Conservation (phyloP, 2,888 invertebrate species). For the Cheilosia vulpina region DNA sequence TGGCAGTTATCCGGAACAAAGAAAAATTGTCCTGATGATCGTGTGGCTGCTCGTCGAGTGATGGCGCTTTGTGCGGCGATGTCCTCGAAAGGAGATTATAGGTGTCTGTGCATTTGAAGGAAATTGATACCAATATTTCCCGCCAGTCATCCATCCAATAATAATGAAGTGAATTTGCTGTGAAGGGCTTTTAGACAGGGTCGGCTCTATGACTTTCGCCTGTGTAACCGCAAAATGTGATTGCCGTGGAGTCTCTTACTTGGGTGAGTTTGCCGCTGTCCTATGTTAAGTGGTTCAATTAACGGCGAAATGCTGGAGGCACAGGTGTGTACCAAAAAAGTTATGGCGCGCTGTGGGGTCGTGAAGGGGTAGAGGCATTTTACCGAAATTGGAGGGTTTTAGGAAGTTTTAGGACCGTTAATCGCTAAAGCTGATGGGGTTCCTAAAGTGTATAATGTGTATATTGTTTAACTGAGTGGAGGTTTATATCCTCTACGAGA, state of each 20-base stretch:
- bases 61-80: background rate
- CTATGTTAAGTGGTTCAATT: slow-evolving; percentile 53
- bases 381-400: background rate
- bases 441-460: too few species aligned
- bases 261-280: background rate
- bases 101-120: slow-evolving; percentile 44
- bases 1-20: slow-evolving; percentile 50
- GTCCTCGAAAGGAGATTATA: slow-evolving; percentile 47
- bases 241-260: background rate
- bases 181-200: slow-evolving; percentile 17
- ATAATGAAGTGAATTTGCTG: slow-evolving; percentile 57
- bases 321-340: slow-evolving; percentile 38
- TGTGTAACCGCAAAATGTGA: slow-evolving; percentile 37
- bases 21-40: slow-evolving; percentile 41
- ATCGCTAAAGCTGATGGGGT: background rate
- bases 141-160: slow-evolving; percentile 39
- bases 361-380: background rate
- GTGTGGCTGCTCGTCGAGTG: slow-evolving; percentile 2
- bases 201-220: slow-evolving; percentile 18
- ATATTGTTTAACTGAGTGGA: too few species aligned
- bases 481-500: too few species aligned
- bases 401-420: background rate
- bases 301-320: slow-evolving; percentile 16
- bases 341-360: slow-evolving; percentile 12
- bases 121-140: slow-evolving; percentile 61